Conservation (phyloP, 2,888 invertebrate species). For the Celastrina argiolus region DNA sequence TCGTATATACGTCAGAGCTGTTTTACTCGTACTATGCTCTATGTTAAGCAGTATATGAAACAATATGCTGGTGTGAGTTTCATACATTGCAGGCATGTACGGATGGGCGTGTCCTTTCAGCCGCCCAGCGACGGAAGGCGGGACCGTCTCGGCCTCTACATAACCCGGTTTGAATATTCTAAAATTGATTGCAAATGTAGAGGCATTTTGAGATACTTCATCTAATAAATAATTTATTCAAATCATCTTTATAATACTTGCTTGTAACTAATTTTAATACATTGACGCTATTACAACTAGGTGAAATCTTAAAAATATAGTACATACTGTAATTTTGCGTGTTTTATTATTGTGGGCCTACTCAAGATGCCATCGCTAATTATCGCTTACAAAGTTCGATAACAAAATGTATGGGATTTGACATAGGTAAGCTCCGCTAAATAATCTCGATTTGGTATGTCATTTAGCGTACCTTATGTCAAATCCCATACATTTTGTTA, state of each 20-base stretch:
- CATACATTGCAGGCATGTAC: conserved; percentile 30
- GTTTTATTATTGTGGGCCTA: no score
- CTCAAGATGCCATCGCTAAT: no score
- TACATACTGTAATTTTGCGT: no score
- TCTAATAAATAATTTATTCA: neutral
- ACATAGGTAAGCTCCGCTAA: no score
- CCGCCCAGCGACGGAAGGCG: conserved; percentile 65
- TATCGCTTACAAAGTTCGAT: no score
- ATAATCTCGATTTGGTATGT: no score
- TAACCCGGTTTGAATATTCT: conserved; percentile 24
- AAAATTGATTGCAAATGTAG: conserved; percentile 21
- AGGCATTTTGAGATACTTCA: neutral
- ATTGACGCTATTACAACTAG: no score
- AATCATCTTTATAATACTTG: neutral
- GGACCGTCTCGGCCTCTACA: conserved; percentile 38
- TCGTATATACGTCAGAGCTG: neutral
- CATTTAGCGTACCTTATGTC: no score
- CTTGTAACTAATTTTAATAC: no score
- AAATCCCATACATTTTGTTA: no score
- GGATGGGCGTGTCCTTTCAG: conserved; percentile 61
- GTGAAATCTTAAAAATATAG: no score
- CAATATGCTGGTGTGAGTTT: conserved; percentile 20
- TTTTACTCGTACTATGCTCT: neutral
- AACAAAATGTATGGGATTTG: no score
- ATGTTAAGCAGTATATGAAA: conserved; percentile 5